phyloP scores from a whole-genome alignment of 2,888 invertebrate genomes.

The Eupithecia inturbata region DNA sequence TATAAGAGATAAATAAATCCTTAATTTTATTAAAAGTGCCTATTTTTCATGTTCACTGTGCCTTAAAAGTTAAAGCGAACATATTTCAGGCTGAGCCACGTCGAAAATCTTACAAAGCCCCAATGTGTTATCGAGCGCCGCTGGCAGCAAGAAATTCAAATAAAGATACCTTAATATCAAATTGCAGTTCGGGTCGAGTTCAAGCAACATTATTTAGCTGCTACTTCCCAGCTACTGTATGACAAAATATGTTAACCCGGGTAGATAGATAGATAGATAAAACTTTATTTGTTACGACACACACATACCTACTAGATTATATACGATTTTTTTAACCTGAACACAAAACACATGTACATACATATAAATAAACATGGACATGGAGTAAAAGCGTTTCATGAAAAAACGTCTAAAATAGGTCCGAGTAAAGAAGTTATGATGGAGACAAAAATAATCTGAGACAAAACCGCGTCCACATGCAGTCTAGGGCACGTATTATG shows the following conservation, averaged over 20 bases:
- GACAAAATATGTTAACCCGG: background rate
- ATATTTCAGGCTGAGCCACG: constrained; percentile 10
- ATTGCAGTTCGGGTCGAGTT: constrained; percentile 55
- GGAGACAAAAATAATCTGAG: no score
- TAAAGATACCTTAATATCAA: constrained; percentile 57
- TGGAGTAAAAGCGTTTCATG: no score
- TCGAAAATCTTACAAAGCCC: constrained; percentile 17
- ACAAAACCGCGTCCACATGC: no score
- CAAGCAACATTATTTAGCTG: constrained; percentile 56
- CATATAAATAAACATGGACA: no score
- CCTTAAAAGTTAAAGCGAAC: background rate
- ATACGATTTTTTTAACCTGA: no score
- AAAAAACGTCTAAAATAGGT: no score
- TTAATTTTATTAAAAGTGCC: background rate
- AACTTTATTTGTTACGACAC: background rate
- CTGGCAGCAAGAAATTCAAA: constrained; percentile 51
- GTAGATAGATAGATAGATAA: background rate
- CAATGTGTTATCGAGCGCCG: constrained; percentile 44
- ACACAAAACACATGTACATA: no score
- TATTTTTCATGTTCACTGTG: background rate
- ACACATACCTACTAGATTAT: no score
- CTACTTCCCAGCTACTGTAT: constrained; percentile 12
- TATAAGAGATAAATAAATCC: background rate
- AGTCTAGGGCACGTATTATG: no score
- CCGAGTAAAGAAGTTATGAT: no score